Evolutionary conservation across 2,888 invertebrate species (phyloP).

Genomic region (Deroplatys truncata): DNA sequence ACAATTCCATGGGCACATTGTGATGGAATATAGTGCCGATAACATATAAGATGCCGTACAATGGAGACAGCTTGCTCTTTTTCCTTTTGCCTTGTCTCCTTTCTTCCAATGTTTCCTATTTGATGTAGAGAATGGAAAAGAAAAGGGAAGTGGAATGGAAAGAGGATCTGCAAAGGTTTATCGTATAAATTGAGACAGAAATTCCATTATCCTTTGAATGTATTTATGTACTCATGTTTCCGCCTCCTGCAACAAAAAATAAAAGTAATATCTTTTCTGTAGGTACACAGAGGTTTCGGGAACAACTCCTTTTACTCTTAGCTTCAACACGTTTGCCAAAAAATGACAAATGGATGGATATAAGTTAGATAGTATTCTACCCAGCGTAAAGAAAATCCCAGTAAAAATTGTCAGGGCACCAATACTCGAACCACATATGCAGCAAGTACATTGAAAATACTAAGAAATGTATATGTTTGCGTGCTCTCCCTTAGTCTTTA

Average conservation of each 20-base stretch:
- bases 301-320: too few relatives aligned
- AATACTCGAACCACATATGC: too few relatives aligned
- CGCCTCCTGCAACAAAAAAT: neutral
- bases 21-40: constrained; percentile 21
- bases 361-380: too few relatives aligned
- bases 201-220: neutral
- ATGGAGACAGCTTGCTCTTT: neutral
- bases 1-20: neutral
- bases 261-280: neutral
- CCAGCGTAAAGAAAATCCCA: too few relatives aligned
- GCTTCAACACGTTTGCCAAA: too few relatives aligned
- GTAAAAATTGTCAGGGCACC: too few relatives aligned
- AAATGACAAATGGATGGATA: too few relatives aligned
- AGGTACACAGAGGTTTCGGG: neutral
- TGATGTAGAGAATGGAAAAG: neutral
- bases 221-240: neutral
- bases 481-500: too few relatives aligned
- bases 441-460: too few relatives aligned
- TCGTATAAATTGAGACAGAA: neutral
- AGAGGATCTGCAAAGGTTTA: neutral
- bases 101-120: neutral
- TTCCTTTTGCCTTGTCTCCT: neutral
- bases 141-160: neutral
- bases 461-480: too few relatives aligned
- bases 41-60: constrained; percentile 25